Conservation (phyloP, 1,140 invertebrate genomes). For the Anoplophora glabripennis region DNA sequence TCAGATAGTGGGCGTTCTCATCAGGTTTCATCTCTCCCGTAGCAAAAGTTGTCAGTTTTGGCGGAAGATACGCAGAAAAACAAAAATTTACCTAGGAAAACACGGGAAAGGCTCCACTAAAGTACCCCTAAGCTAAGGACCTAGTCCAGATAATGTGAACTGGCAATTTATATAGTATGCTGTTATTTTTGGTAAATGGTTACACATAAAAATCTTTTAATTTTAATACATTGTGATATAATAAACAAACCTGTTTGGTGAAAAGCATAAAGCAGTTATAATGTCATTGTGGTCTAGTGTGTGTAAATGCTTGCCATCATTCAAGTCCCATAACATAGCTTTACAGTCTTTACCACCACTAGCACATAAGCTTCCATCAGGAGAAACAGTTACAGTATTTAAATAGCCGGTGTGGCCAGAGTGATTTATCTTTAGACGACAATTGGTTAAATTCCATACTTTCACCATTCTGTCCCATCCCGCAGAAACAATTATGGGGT, state of each 20-base stretch:
- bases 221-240: too few species aligned
- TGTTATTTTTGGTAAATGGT: too few species aligned
- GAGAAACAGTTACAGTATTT: constrained; percentile 98
- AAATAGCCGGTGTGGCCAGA: constrained; percentile 95
- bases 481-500: constrained; percentile 98
- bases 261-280: constrained; percentile 98
- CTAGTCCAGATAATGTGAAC: too few species aligned
- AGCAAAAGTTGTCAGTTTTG: too few species aligned
- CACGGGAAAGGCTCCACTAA: too few species aligned
- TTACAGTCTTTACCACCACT: constrained; percentile 99
- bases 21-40: too few species aligned
- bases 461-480: constrained; percentile 99
- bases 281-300: constrained; percentile 98
- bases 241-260: constrained; percentile 74
- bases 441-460: constrained; percentile 99
- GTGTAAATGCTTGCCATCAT: constrained; percentile 99
- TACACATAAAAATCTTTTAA: too few species aligned
- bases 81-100: too few species aligned
- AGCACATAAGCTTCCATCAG: constrained; percentile 98
- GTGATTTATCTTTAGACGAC: constrained; percentile 98
- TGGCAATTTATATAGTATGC: too few species aligned
- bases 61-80: too few species aligned
- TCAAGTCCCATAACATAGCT: constrained; percentile 99
- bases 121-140: too few species aligned
- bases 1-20: too few species aligned